Conservation (phyloP, 2,888 invertebrate genomes). For the Auanema freiburgensis region DNA sequence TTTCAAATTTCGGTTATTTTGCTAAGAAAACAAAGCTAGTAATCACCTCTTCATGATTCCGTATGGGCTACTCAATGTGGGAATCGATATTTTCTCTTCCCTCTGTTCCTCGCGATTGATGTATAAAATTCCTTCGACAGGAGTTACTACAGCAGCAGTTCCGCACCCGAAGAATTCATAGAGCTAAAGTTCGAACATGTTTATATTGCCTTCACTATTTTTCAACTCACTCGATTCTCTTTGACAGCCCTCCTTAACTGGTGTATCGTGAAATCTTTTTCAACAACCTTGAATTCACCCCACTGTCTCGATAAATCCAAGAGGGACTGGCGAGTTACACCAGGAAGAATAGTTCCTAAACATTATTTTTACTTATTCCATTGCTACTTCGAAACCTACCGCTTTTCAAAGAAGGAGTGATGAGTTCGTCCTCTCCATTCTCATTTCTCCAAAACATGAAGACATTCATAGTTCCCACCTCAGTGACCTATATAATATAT, state of each 20-base stretch:
- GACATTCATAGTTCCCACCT: constrained; percentile 98
- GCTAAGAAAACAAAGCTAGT: not conserved
- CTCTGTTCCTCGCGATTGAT: constrained; percentile 62
- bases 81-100: constrained; percentile 65
- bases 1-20: no score
- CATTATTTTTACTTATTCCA: no score
- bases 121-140: constrained; percentile 83
- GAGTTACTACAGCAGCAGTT: constrained; percentile 91
- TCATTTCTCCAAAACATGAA: constrained; percentile 86
- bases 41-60: constrained; percentile 74
- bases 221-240: constrained; percentile 78
- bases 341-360: constrained; percentile 78
- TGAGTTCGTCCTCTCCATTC: constrained; percentile 85
- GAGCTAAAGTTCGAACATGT: constrained; percentile 73
- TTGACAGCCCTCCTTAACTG: constrained; percentile 76
- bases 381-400: constrained; percentile 71
- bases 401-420: constrained; percentile 84
- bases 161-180: constrained; percentile 95
- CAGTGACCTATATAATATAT: constrained; percentile 74
- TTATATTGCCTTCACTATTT: not conserved
- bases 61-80: constrained; percentile 72
- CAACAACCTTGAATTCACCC: constrained; percentile 78
- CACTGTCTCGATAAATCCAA: constrained; percentile 80
- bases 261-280: constrained; percentile 82
- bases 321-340: constrained; percentile 86